Conservation (phyloP, 1,140 invertebrate species). For the Diorhabda sublineata region DNA sequence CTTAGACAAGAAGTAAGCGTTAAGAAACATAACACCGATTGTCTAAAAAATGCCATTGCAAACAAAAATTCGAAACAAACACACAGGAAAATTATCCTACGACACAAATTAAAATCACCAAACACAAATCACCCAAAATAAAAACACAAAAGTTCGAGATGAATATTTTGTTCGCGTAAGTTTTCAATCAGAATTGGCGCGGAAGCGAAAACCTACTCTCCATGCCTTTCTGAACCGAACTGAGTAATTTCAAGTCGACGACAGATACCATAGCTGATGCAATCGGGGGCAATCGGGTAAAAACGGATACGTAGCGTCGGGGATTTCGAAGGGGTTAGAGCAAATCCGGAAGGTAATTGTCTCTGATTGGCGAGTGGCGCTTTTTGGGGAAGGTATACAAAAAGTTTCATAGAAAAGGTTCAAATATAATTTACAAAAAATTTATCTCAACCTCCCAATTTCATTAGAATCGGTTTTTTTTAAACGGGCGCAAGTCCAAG, state of each 20-base stretch:
- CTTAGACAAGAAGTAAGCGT: slow-evolving; percentile 35
- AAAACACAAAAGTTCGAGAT: slow-evolving; percentile 14
- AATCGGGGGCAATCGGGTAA: slow-evolving; percentile 23
- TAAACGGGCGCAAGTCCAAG: no score
- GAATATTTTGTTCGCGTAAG: neutral
- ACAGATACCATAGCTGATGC: slow-evolving; percentile 13
- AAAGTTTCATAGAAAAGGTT: no score
- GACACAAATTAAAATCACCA: slow-evolving; percentile 18
- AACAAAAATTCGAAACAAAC: slow-evolving; percentile 15
- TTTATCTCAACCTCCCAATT: no score
- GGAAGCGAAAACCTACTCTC: neutral
- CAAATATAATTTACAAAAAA: no score
- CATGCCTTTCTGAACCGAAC: slow-evolving; percentile 17
- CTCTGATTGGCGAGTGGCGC: neutral
- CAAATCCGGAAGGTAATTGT: neutral
- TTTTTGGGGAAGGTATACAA: no score
- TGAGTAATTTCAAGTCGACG: slow-evolving; percentile 12
- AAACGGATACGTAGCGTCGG: slow-evolving; percentile 17
- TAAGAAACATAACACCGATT: slow-evolving; percentile 33
- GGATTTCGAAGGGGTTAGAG: slow-evolving; percentile 32
- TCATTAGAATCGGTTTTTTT: no score
- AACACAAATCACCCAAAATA: slow-evolving; percentile 20
- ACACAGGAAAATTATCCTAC: slow-evolving; percentile 8
- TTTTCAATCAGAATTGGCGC: no score
- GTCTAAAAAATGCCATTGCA: slow-evolving; percentile 34